These are phyloP conservation scores for Rhynchophorus ferrugineus DNA, from an alignment of 1,140 invertebrate genomes.

Conservation along the genomic window DNA sequence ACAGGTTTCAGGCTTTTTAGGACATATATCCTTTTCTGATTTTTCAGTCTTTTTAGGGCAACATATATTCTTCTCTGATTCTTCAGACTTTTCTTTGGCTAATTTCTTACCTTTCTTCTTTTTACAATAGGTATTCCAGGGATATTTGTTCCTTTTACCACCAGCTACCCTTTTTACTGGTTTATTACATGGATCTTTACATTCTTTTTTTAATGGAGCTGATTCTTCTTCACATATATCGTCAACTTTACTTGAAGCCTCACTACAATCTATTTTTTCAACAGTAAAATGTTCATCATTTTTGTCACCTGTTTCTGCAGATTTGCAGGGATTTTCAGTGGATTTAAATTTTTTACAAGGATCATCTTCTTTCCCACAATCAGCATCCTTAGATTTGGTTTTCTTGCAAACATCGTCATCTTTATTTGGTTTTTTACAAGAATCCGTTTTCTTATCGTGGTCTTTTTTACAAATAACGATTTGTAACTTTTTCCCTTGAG, in stretches of 20 bases:
- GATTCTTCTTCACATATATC: background rate
- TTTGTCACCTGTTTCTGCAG: too few relatives aligned
- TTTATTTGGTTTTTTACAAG: slow-evolving; percentile 5
- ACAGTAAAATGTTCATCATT: too few relatives aligned
- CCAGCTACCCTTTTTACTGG: background rate
- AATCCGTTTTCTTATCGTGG: slow-evolving; percentile 5
- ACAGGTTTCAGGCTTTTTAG: too few relatives aligned
- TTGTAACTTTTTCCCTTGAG: too few relatives aligned
- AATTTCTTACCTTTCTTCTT: background rate
- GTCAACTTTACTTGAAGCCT: background rate
- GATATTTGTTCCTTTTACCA: background rate
- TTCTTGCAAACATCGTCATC: slow-evolving; percentile 8
- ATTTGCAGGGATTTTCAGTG: too few relatives aligned
- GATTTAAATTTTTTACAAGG: too few relatives aligned
- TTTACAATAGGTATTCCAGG: background rate
- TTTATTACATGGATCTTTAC: background rate
- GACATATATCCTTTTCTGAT: too few relatives aligned
- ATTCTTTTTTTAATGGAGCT: background rate
- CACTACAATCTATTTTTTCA: background rate
- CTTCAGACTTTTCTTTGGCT: too few relatives aligned
- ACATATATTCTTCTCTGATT: too few relatives aligned
- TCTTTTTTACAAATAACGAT: too few relatives aligned
- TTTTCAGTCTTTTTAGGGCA: too few relatives aligned
- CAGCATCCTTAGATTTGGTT: slow-evolving; percentile 13
- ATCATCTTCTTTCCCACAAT: slow-evolving; percentile 5